Evolutionary conservation across 2,888 invertebrate species (phyloP), one percentile per base, ranked within the genome.

Genomic region (Lasioglossum leucozonium): DNA sequence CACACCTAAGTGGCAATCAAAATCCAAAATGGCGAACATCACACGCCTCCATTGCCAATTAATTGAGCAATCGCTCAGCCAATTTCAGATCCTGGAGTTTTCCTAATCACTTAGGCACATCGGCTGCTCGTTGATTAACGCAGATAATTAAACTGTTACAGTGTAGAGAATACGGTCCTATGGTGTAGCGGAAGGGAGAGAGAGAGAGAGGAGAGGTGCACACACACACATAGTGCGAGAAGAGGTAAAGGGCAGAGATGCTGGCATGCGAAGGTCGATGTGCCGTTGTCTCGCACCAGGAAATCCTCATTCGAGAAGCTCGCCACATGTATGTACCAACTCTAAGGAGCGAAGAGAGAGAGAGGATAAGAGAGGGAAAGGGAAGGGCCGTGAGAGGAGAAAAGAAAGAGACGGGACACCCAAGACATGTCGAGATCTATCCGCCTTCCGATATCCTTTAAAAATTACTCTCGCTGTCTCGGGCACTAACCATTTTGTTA

Each of bases 211-310:
- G 22, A 55, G 44, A 16, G 22, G 37, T 6, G 11, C 13, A 5
- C 16, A 16, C 4, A 44, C 5, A 47, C 5, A 47, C 22, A 22
- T 10, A 22, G 65, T 40, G 0, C 2, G 8, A 16, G 51, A 65
- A 42, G 62, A 62, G 62, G 40, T 55, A 69, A 77, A 44, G 51
- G 37, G 44, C 13, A 58, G n/a, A 65, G 91, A 91, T 91, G 91
- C 92, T 91, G 92, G 93, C 92, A 92, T 81, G 87, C 89, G 89
- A 89, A 89, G 89, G 87, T 89, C 87, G 86, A 79, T 89, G 85
- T 85, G 84, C 87, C 89, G 86, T 89, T 89, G 89, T 94, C 93
- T 93, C 58, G 93, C 93, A 93, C 91, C 91, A 90, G 93, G 91
- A 88, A 88, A 90, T 84, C 90, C 91, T 93, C 88, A 89, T 90